Base-by-base conservation (phyloP, 2,888 invertebrate species). In the Andrena dorsata region DNA sequence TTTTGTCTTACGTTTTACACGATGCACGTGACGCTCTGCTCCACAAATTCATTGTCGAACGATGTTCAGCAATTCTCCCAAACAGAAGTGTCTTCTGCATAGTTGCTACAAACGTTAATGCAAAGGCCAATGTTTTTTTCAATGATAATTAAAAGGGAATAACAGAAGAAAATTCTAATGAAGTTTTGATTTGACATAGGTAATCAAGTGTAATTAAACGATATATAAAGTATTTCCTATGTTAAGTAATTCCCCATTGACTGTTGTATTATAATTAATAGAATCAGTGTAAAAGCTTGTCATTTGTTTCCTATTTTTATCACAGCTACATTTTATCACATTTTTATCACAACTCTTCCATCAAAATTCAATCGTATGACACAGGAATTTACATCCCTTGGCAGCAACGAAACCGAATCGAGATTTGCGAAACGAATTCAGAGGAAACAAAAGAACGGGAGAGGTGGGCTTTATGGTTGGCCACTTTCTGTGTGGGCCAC, bases 361-460 rank as follows among this genome's bases (percentile, higher is more conserved):
- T 13, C 1, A 16, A 26, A 61, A 75, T 75, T 49, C 20, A 13
- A 8, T 53, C 20, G 30, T 35, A n/a, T 16, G 13, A 2, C 20
- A 26, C 16, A 20, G 5, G 7, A 26, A 68, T 16, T 5, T 28
- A 20, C 35, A 75, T 51, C 32, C n/a, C n/a, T 26, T 23, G 28
- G 2, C 20, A 2, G 16, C 61, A 28, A 28, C 13, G 26, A 28
- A 53, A 56, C 26, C 3, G 53, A 10, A 41, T 61, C 47, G 26
- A 20, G 41, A n/a, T 56, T 71, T 65, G 23, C 68, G 8, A 69
- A 71, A 72, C 28, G 23, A 74, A 74, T 68, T 56, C 30, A 28
- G 35, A 56, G 41, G 53, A n/a, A 41, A 74, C 70, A 75, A 84
- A 65, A 78, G 70, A 63, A 26, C 58, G 71, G 78, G 51, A 23